Evolutionary conservation across 2,113 vertebrate genomes (phyloP).

Genomic region (Heteronetta atricapilla): DNA sequence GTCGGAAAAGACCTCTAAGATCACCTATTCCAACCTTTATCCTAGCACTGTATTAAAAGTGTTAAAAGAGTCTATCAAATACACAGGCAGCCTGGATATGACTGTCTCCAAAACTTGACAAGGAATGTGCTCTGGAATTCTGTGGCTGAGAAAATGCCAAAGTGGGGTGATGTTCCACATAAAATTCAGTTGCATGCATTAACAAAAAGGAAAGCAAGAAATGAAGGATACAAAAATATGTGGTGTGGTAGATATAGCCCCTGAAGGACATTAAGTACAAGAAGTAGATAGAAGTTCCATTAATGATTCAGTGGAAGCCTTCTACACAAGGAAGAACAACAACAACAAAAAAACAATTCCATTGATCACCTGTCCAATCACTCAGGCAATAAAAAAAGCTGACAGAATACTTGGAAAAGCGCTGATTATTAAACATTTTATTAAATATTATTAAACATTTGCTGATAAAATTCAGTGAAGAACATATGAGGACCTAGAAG

Average conservation of each 20-base stretch:
- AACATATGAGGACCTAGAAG: not conserved
- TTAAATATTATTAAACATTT: not conserved
- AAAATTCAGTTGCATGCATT: not conserved
- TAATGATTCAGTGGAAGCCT: not conserved
- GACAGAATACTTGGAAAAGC: not conserved
- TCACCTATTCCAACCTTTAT: too few species aligned
- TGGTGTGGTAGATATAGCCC: not conserved
- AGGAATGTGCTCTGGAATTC: not conserved
- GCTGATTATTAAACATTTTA: not conserved
- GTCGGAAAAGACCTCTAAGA: too few species aligned
- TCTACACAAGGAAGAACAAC: not conserved
- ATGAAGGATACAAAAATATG: not conserved
- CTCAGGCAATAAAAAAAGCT: not conserved
- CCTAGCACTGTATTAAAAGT: too few species aligned
- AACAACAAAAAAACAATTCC: not conserved
- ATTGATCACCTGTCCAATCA: not conserved
- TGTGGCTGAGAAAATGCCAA: not conserved
- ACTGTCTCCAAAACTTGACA: not conserved
- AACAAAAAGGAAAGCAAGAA: not conserved
- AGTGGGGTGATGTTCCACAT: not conserved
- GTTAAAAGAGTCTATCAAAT: not conserved
- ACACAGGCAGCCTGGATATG: not conserved
- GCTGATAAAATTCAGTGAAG: not conserved
- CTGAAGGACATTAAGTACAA: rapidly evolving
- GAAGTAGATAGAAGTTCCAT: not conserved